These are phyloP conservation scores for Psilanteris sp. DNA, from an alignment of 1,140 invertebrate genomes.

Conservation along the genomic window DNA sequence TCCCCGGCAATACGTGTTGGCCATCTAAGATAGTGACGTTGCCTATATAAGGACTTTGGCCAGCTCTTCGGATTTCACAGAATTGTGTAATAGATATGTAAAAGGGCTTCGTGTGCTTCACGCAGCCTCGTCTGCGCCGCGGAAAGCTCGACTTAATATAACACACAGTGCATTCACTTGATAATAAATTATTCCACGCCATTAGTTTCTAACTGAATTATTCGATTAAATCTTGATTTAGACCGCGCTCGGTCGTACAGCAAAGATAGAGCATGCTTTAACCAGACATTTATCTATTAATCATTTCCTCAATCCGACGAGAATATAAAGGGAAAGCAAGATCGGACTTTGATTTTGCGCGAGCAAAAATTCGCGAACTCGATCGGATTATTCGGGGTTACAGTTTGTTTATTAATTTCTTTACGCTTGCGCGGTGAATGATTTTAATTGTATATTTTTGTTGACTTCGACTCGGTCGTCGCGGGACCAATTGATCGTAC, in stretches of 20 bases:
- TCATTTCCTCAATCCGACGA: conserved; percentile 24
- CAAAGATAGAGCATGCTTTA: conserved; percentile 44
- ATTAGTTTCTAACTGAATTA: conserved; percentile 71
- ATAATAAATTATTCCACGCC: conserved; percentile 70
- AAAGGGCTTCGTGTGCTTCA: conserved; percentile 11
- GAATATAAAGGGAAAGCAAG: conserved; percentile 16
- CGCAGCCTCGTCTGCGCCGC: conserved; percentile 1
- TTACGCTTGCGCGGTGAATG: too few species aligned
- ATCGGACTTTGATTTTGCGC: too few species aligned
- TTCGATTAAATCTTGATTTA: conserved; percentile 74
- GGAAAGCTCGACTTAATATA: conserved; percentile 56
- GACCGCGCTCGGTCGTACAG: conserved; percentile 52
- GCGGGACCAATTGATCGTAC: too few species aligned
- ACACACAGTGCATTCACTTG: conserved; percentile 58
- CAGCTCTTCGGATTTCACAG: conserved; percentile 41
- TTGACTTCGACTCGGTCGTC: too few species aligned
- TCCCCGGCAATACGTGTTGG: conserved; percentile 53
- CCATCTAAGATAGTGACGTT: conserved; percentile 54
- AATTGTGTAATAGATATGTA: conserved; percentile 57
- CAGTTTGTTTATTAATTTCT: too few species aligned
- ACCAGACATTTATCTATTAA: conserved; percentile 35
- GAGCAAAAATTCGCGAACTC: too few species aligned
- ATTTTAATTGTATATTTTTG: too few species aligned
- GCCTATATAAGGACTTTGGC: conserved; percentile 31
- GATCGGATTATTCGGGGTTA: too few species aligned